Percentiles rank a stretch among this genome's conserved stretches.
These are phyloP conservation scores for Chymomyza fuscimana DNA, from an alignment of 2,888 invertebrate genomes.

Conservation along the genomic window DNA sequence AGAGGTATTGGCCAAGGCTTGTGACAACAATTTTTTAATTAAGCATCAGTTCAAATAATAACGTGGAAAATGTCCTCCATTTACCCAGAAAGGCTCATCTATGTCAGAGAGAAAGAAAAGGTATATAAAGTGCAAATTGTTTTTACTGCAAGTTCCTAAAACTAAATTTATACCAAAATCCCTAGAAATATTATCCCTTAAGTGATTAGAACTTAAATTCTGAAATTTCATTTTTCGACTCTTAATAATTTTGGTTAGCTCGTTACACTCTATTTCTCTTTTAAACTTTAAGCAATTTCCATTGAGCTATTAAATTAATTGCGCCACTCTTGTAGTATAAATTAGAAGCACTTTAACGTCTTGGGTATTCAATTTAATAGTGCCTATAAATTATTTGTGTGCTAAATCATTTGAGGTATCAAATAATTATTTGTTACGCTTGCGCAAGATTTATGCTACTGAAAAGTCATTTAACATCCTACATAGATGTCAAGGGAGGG, in stretches of 20 bases:
- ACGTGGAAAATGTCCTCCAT: too few species aligned
- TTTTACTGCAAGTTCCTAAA: too few species aligned
- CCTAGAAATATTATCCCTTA: too few species aligned
- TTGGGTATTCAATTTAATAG: background rate
- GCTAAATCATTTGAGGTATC: constrained; percentile 34
- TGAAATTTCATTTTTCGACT: background rate
- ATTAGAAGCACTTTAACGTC: background rate
- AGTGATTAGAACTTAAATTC: background rate
- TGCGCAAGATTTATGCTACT: constrained; percentile 36
- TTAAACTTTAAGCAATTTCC: background rate
- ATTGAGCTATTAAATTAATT: constrained; percentile 13
- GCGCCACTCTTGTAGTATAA: background rate
- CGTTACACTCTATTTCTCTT: background rate
- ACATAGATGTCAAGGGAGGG: constrained; percentile 15
- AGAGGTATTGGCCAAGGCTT: too few species aligned
- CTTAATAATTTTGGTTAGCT: too few species aligned
- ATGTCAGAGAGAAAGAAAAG: too few species aligned
- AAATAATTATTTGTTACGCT: constrained; percentile 40
- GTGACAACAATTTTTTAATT: too few species aligned
- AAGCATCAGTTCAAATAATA: too few species aligned
- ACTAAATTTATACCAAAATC: too few species aligned
- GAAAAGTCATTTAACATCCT: constrained; percentile 12
- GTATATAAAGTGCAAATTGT: too few species aligned
- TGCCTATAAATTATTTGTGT: constrained; percentile 36
- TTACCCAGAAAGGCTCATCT: too few species aligned